Base-by-base conservation (phyloP, 2,888 invertebrate species). In the Thecocarcelia acutangulata region DNA sequence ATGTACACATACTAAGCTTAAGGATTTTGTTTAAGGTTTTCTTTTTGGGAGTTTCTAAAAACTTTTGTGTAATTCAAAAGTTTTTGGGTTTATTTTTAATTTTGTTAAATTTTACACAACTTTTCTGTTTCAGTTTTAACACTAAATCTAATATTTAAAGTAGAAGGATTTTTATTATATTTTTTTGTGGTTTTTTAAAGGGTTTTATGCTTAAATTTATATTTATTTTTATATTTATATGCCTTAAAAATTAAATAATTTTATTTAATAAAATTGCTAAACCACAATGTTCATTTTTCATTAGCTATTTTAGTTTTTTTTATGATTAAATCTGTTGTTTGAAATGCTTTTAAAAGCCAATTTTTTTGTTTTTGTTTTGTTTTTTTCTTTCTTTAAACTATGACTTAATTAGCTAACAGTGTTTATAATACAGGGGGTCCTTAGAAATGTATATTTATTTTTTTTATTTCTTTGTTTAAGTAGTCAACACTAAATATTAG, bases 241-340 rank as follows among this genome's bases (percentile, higher is more conserved):
- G 44, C 76, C 79, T 79, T 82, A 82, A 78, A 77, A 82, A 74
- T 70, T 84, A 83, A 74, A 83, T 87, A 87, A 87, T 88, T 87
- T 87, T 88, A 87, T 88, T 88, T 86, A 88, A 87, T 88, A 88
- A 89, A 89, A 88, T 88, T 88, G 87, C 87, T 89, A 89, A 88
- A 82, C 82, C 89, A 88, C 86, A 86, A 86, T 87, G 86, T 85
- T 86, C 85, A 50, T 63, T 75, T 79, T 76, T 83, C 73, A 81
- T 85, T 85, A 83, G 83, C 85, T 85, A 83, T 85, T 70, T 78
- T 58, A 66, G 12, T 50, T 66, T 66, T 76, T 74, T 58, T 52
- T 13, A 80, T 70, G 84, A 74, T 84, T 76, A 68, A 83, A 83
- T 85, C 70, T 64, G 83, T 11, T 76, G 56, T 44, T 63, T 74